These are phyloP conservation scores for Epizoanthus illoricatus DNA, from an alignment of 92 coral and sea anemone species.

Conservation along the genomic window DNA sequence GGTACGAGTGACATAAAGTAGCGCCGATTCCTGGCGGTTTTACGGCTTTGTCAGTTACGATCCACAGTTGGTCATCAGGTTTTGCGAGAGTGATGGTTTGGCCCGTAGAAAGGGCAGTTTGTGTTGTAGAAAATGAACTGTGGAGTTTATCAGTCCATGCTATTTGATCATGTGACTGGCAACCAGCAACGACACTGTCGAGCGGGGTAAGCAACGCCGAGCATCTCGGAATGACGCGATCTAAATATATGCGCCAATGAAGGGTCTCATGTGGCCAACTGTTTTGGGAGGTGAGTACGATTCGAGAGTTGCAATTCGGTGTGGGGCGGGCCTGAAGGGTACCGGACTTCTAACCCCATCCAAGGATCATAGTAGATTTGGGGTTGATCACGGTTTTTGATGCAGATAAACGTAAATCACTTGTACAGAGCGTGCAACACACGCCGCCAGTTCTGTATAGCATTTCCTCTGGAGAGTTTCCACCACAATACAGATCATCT, in stretches of 20 bases:
- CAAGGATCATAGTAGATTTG: conserved; percentile 33
- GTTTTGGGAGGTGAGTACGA: neutral
- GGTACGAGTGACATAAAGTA: neutral
- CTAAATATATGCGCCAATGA: no score
- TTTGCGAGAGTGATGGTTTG: no score
- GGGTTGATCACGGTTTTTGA: conserved; percentile 55
- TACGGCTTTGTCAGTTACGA: neutral
- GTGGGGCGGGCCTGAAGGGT: neutral
- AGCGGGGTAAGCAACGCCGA: neutral
- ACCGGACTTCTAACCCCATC: neutral
- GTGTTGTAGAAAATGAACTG: no score
- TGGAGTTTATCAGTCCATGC: no score
- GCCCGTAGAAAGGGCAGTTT: no score
- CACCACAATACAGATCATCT: conserved; percentile 51
- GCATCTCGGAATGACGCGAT: no score
- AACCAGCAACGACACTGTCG: neutral
- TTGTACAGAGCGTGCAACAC: conserved; percentile 44
- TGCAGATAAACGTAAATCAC: conserved; percentile 53
- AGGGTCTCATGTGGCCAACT: no score
- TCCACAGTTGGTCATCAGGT: no score
- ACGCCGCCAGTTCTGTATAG: conserved; percentile 40
- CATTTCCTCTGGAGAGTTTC: conserved; percentile 40
- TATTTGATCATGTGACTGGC: no score
- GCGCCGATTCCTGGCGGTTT: neutral
- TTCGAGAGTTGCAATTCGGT: no score